Base-by-base conservation (phyloP, 2,797 vertebrate species). In the Coregonus suidteri region DNA sequence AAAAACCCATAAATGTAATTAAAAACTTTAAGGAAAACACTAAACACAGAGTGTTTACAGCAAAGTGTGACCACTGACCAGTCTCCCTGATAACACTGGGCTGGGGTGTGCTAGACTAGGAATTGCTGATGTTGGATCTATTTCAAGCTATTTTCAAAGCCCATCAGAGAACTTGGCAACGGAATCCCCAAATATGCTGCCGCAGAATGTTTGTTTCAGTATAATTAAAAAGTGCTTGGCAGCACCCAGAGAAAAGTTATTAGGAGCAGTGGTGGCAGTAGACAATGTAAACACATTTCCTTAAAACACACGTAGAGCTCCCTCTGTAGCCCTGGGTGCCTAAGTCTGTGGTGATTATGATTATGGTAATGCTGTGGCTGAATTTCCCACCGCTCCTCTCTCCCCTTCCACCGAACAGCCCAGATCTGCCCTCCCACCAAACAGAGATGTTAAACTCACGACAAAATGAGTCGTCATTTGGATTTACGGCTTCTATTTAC, bases 151-250 rank as follows among this genome's bases (percentile, higher is more conserved):
- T 86, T 90, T 88, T 84, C 78, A 84, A 79, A 84, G 80, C 83
- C 81, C 82, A 79, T 87, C 83, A 67, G 70, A 88, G 79, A 75
- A 77, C 80, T 86, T 89, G 84, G 88, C 83, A 88, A 80, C 79
- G 51, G 51, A 78, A 69, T 74, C 56, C 76, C 77, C 66, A 83
- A 88, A 89, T 90, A 85, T 89, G 83, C 82, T 80, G 76, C 74
- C 62, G 67, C 76, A 54, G 78, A 88, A 86, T 88, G 83, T 90
- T 89, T 91, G 77, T 84, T 80, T 87, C 83, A 86, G 86, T 80
- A 82, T 90, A 91, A 88, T 91, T 90, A 91, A 90, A 90, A 88
- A 85, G 82, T 82, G 79, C 75, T 87, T 84, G 86, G 85, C 87
- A 85, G 83, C 76, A 41, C 69, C 71, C 82, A 25, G 78, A 86